Base-by-base conservation (phyloP, 2,888 invertebrate genomes). In the Candidula unifasciata region DNA sequence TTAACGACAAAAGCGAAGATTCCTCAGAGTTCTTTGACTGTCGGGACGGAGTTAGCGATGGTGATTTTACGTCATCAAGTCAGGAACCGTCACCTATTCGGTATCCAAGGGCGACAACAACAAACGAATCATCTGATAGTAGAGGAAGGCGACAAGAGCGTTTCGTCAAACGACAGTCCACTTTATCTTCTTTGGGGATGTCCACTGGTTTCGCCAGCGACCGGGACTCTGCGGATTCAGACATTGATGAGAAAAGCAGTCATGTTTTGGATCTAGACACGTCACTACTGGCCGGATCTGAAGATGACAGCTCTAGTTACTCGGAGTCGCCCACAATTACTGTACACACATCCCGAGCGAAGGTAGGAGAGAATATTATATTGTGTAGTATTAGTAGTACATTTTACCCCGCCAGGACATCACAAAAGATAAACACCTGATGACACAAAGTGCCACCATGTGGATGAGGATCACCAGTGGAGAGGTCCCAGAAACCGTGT, bases 171-270 rank as follows among this genome's bases (percentile, higher is more conserved):
- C 80, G 80, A 10, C 84, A 86, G 73, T 82, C 84, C 35, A 76
- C 85, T 33, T 69, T 86, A 54, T 85, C 84, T 18, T 85, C 86
- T 18, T 35, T 86, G 30, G 86, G 80, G 10, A 78, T 78, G 69
- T 88, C 88, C 44, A 80, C 79, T 21, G 86, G 88, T 71, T 57
- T 83, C 69, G 83, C 84, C 44, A 87, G 87, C 78, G 86, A 86
- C 35, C 80, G 82, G 64, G 85, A 85, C 1, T 83, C 85, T 44
- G 66, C 85, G 18, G 88, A 87, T 21, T 86, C 86, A 3, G 87
- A 87, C 18, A 83, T 85, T 44, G 86, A 85, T 66, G 84, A 80
- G 54, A 76, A 57, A 54, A 68, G 18, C 37, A 83, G 79, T 60
- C 37, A 52, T 33, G 37, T 71, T 68, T 37, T 71, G 18, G 80